Percentiles rank a stretch among this genome's conserved stretches.
Evolutionary conservation across 2,797 vertebrate genomes (phyloP).

Genomic region (Micropoecilia bifurca): DNA sequence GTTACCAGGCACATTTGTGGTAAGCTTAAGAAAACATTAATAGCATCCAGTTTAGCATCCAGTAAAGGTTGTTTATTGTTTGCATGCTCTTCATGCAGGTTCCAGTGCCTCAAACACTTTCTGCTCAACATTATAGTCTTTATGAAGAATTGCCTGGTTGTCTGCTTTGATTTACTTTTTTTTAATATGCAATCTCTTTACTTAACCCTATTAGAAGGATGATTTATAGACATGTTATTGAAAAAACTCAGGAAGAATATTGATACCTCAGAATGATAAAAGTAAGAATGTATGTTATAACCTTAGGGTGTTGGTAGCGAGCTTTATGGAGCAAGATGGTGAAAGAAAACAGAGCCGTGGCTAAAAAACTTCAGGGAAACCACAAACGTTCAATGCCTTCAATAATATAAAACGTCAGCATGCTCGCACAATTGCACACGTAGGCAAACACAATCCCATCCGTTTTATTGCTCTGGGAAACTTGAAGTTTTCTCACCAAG

Average conservation of each 20-base stretch:
- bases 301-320: constrained; percentile 69
- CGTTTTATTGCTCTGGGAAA: constrained; percentile 66
- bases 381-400: neutral
- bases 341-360: constrained; percentile 51
- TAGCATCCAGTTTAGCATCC: constrained; percentile 1
- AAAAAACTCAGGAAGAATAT: constrained; percentile 82
- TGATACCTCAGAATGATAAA: constrained; percentile 81
- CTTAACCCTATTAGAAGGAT: constrained; percentile 71
- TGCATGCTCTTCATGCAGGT: constrained; percentile 21
- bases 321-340: constrained; percentile 61
- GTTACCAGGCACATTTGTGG: constrained; percentile 34
- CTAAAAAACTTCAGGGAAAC: constrained; percentile 72
- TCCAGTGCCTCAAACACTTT: constrained; percentile 35
- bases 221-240: constrained; percentile 74
- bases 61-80: constrained; percentile 18
- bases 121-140: constrained; percentile 36
- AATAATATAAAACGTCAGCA: constrained; percentile 9
- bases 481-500: constrained; percentile 69
- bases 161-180: constrained; percentile 48
- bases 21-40: constrained; percentile 14
- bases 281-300: constrained; percentile 80
- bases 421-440: neutral
- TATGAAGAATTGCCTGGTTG: constrained; percentile 48
- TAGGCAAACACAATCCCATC: constrained; percentile 23
- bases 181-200: constrained; percentile 68